Base-by-base conservation (phyloP, 1,140 invertebrate genomes). In the Pseudomyrmex flavicornis region DNA sequence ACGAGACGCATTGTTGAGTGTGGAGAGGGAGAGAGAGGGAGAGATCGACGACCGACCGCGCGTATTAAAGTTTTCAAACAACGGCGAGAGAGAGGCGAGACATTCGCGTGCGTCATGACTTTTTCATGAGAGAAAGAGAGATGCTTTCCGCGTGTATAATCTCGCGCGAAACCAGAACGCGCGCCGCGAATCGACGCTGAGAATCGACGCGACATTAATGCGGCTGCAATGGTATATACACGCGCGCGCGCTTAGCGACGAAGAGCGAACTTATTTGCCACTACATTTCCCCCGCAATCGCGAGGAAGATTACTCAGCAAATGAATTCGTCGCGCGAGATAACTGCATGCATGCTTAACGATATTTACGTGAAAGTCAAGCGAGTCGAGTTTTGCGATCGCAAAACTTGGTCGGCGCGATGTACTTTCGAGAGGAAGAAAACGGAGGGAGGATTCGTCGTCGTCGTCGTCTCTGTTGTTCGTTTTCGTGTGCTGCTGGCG, bases 51-150 rank as follows among this genome's bases (percentile, higher is more conserved):
- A 8, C 2, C 26, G 10, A 59, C 35, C 17, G 56, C 52, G 50
- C 44, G 44, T 61, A 56, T 2, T 79, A 26, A 79, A 70, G 35
- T 80, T 79, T 79, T 72, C 66, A 61, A 72, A 70, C 44, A 66
- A 69, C 50, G 9, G 20, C 50, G 44, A 50, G 54, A 76, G n/a
- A 46, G 13, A 54, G n/a, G 22, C n/a, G n/a, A n/a, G 13, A 56
- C n/a, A 69, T 59, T 20, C 54, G n/a, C 46, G n/a, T n/a, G n/a
- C 8, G 52, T 35, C 22, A 80, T 80, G 44, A 80, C 54, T 70
- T 72, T 70, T 80, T 80, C 54, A 80, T 59, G 66, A 80, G 54
- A 17, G 35, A 5, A 5, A 35, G 4, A 80, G 54, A 5, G 35
- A 35, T 17, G 35, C 35, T 35, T 35, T 48, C 46, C 54, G 54